These are phyloP conservation scores for Schizaphis graminum DNA, from an alignment of 2,888 invertebrate species.

Conservation along the genomic window DNA sequence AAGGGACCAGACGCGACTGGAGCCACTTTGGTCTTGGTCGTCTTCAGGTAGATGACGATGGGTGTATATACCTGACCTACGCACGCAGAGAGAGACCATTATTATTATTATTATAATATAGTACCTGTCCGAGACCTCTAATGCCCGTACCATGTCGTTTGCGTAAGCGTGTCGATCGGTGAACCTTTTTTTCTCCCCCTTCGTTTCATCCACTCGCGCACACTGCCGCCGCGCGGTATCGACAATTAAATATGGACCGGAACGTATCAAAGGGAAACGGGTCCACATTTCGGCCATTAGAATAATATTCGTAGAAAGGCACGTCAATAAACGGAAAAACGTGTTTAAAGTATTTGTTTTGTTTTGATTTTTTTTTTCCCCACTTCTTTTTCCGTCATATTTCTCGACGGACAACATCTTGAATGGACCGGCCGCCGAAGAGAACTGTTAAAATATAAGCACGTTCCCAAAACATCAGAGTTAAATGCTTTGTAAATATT, in stretches of 20 bases:
- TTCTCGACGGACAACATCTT: neutral
- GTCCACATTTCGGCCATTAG: constrained; percentile 48
- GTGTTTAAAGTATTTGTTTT: constrained; percentile 57
- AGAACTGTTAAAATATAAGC: neutral
- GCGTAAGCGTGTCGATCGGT: constrained; percentile 63
- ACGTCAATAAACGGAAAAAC: constrained; percentile 49
- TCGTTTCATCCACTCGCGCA: neutral
- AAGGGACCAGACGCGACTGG: constrained; percentile 42
- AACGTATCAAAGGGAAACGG: constrained; percentile 60
- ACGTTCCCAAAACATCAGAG: constrained; percentile 19
- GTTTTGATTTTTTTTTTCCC: neutral
- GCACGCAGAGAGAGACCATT: neutral
- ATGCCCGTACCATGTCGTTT: constrained; percentile 28
- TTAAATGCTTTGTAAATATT: constrained; percentile 39
- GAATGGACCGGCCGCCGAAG: neutral
- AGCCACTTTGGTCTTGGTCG: constrained; percentile 4
- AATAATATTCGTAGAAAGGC: constrained; percentile 56
- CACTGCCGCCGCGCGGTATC: neutral
- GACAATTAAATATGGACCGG: constrained; percentile 61
- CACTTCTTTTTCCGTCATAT: neutral
- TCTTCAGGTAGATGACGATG: neutral
- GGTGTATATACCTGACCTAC: neutral
- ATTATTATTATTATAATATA: neutral
- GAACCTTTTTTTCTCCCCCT: constrained; percentile 44
- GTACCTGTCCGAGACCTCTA: constrained; percentile 12